These are phyloP conservation scores for Villa cingulata DNA, from an alignment of 2,888 invertebrate genomes.

Conservation along the genomic window DNA sequence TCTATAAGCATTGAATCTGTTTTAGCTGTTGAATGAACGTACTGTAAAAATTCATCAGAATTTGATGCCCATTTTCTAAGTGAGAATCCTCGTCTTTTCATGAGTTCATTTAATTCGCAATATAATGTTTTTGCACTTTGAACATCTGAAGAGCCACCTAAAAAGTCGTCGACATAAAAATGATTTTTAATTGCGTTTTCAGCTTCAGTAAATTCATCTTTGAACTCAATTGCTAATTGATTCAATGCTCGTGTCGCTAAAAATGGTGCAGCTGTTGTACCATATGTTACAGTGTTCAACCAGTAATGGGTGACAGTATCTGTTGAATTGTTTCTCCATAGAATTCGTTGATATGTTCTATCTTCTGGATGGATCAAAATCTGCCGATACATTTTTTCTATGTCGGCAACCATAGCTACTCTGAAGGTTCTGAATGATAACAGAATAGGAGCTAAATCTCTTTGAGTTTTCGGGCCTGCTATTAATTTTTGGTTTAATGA, in stretches of 20 bases:
- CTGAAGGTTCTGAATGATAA: not conserved
- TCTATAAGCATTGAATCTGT: not conserved
- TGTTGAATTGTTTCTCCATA: not conserved
- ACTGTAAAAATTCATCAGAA: too few relatives aligned
- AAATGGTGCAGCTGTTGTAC: too few relatives aligned
- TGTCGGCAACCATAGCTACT: conserved; percentile 1
- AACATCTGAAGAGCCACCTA: not conserved
- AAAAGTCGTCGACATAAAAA: conserved; percentile 11
- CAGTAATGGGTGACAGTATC: not conserved
- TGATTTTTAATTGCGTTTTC: not conserved
- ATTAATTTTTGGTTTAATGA: not conserved
- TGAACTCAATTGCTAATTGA: too few relatives aligned
- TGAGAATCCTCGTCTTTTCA: not conserved
- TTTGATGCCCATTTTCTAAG: not conserved
- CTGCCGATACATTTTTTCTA: conserved; percentile 7
- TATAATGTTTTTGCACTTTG: not conserved
- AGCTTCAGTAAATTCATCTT: too few relatives aligned
- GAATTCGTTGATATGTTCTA: not conserved
- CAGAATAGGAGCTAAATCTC: not conserved
- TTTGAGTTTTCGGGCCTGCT: not conserved
- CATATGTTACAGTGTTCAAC: not conserved
- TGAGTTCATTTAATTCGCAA: not conserved
- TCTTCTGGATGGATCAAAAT: not conserved
- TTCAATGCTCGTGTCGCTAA: too few relatives aligned
- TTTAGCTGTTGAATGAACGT: not conserved